Evolutionary conservation across 2,113 vertebrate species (phyloP), one percentile per base, ranked within the genome.

Genomic region (Malurus cyaneus): DNA sequence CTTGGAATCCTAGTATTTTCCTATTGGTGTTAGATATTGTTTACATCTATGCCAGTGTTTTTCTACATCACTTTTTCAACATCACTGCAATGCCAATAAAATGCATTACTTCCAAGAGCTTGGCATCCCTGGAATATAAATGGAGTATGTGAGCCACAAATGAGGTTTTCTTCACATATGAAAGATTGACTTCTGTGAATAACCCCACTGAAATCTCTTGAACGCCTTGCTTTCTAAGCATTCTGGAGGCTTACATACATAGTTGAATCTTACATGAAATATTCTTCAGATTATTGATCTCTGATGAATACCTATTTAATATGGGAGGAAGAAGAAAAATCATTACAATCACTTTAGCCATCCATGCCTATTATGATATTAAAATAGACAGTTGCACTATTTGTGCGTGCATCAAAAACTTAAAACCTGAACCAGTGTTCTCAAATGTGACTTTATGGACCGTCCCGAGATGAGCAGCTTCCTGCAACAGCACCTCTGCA

Each of bases 401-500:
- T 66, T 71, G 25, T 54, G 69, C 7, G 4, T 34, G 15, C 11
- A n/a, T 62, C 6, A 14, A 61, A 86, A 42, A n/a, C 17, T 34
- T 61, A 73, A 91, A 89, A 44, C 5, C 19, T 8, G 17, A 80
- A 64, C 31, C 60, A 56, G 2, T 5, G 11, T 57, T 77, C 52
- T 73, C 36, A 92, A 70, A 46, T 2, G 70, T 9, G 79, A 87
- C 66, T 92, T 92, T 61, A 87, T 77, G 73, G 62, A 93, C 93
- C 94, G 94, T 89, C 89, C 92, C 95, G 92, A 11, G 52, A 46
- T 41, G 87, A 80, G 86, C 41, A 85, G 69, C 29, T 49, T 42
- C 23, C 76, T 60, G 80, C 29, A 71, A 53, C 83, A 92, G 52
- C 47, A 31, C 10, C 12, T 71, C 79, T 70, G 61, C 53, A 80